Evolutionary conservation across 2,113 vertebrate genomes (phyloP).

Genomic region (Castor canadensis): DNA sequence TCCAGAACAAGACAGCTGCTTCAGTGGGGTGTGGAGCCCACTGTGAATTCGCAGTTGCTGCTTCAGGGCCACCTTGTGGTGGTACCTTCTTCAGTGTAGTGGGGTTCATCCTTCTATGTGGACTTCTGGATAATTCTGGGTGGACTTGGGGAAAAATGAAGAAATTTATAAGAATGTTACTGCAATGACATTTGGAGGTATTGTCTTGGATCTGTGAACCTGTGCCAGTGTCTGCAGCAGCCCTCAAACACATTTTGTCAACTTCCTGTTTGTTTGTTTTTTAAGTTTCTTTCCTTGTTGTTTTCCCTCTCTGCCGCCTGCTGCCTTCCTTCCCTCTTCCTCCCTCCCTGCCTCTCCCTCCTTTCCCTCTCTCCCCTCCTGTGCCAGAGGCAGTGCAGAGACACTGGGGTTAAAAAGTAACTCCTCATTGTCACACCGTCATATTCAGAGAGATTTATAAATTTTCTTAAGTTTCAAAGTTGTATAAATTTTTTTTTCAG

Average conservation of each 20-base stretch:
- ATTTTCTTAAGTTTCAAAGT: slow-evolving; percentile 13
- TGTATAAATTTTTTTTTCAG: not conserved
- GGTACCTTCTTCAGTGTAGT: not conserved
- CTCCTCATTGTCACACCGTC: slow-evolving; percentile 3
- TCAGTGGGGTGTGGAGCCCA: not conserved
- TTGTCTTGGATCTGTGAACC: not conserved
- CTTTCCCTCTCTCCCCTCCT: not conserved
- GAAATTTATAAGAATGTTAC: not conserved
- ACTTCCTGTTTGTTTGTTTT: not conserved
- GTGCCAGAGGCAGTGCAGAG: not conserved
- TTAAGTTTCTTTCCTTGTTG: not conserved
- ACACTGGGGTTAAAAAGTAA: not conserved
- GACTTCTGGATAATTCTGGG: not conserved
- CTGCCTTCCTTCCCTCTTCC: not conserved
- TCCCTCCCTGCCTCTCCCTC: not conserved
- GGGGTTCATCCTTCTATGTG: not conserved
- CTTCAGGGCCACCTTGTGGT: not conserved
- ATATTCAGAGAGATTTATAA: slow-evolving; percentile 21
- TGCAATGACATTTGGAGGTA: not conserved
- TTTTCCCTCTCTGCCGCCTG: not conserved
- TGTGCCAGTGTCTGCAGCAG: not conserved
- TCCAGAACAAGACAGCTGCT: too few relatives aligned
- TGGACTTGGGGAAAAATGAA: not conserved
- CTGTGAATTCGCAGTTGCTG: not conserved
- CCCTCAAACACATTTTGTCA: not conserved